These are phyloP conservation scores for Alitta virens DNA, from an alignment of 2,888 invertebrate genomes.

Conservation along the genomic window DNA sequence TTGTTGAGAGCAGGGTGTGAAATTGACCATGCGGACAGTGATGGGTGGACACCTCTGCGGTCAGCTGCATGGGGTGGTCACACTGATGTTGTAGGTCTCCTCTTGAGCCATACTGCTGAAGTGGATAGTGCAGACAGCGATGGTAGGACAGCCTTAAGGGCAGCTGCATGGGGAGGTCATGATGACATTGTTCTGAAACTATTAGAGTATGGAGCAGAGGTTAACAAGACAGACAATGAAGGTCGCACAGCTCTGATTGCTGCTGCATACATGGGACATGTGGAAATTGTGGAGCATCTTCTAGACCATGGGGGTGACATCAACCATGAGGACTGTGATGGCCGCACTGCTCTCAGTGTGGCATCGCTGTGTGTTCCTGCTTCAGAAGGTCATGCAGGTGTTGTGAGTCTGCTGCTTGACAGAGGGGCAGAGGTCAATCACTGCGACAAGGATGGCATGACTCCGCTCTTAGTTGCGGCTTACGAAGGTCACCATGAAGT, in stretches of 20 bases:
- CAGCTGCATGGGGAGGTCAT: conserved; percentile 68
- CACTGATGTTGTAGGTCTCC: conserved; percentile 56
- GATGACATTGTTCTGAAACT: conserved; percentile 61
- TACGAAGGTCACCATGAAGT: conserved; percentile 63
- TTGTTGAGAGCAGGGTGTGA: conserved; percentile 53
- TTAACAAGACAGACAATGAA: conserved; percentile 59
- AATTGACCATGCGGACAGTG: conserved; percentile 58
- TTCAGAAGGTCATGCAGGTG: conserved; percentile 59
- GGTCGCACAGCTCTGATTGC: conserved; percentile 60
- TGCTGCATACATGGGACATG: conserved; percentile 76
- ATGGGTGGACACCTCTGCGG: conserved; percentile 61
- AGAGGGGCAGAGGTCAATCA: conserved; percentile 53
- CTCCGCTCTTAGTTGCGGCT: conserved; percentile 55
- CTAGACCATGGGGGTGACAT: conserved; percentile 61
- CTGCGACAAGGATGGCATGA: conserved; percentile 55
- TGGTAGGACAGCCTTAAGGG: conserved; percentile 82
- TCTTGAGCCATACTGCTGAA: conserved; percentile 67
- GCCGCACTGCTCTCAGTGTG: conserved; percentile 81
- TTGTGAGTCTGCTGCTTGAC: conserved; percentile 52
- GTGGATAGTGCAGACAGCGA: conserved; percentile 59
- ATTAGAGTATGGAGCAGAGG: conserved; percentile 63
- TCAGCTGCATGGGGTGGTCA: conserved; percentile 97
- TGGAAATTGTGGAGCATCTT: conserved; percentile 51
- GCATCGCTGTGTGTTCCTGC: conserved; percentile 54
- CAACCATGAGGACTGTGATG: conserved; percentile 79